These are phyloP conservation scores for Aleadryas rufinucha DNA, from an alignment of 2,113 vertebrate species.

Conservation along the genomic window DNA sequence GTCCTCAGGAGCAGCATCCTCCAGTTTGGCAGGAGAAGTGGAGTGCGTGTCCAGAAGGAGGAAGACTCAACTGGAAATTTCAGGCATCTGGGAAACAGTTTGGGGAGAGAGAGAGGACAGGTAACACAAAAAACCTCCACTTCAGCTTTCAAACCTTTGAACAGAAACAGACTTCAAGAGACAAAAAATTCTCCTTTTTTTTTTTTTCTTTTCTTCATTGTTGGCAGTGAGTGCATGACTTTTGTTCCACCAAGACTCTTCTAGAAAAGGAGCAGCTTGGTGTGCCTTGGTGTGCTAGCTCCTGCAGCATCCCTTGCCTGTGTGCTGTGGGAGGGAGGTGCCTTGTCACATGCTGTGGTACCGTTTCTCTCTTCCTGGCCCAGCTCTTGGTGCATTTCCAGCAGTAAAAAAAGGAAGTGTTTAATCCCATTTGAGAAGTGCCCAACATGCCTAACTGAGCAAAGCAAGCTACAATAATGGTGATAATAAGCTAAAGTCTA, in stretches of 20 bases:
- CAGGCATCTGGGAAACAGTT: background rate
- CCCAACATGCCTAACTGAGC: background rate
- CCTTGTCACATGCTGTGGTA: background rate
- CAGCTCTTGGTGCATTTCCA: background rate
- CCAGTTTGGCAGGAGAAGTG: background rate
- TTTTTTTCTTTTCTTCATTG: background rate
- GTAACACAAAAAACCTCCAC: background rate
- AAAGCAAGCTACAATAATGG: background rate
- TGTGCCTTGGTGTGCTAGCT: background rate
- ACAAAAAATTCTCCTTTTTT: background rate
- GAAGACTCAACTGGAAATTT: background rate
- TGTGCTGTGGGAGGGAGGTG: background rate
- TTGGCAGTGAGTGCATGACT: background rate
- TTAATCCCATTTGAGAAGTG: background rate
- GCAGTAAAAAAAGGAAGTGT: background rate
- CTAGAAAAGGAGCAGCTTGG: background rate
- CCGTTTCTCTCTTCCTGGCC: background rate
- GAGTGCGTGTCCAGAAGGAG: rapidly evolving
- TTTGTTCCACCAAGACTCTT: background rate
- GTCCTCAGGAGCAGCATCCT: background rate
- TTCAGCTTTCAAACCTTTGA: background rate
- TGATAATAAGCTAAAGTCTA: background rate
- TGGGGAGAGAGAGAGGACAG: background rate
- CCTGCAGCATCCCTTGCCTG: background rate
- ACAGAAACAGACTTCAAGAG: background rate